Base-by-base conservation (phyloP, 2,888 invertebrate species). In the Syrista parreyssii region DNA sequence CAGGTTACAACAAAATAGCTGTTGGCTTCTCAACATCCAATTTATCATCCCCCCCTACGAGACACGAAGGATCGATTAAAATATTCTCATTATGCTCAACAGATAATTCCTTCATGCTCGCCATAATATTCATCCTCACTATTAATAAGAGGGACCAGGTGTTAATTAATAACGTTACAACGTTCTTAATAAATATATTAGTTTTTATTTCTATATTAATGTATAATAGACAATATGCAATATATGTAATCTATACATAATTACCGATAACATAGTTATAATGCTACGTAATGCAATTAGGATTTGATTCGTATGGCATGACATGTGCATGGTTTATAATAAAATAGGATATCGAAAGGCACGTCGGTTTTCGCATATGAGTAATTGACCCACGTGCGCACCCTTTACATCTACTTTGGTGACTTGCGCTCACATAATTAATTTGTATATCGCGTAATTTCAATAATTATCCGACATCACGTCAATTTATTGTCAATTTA, bases 161-260 rank as follows among this genome's bases (percentile, higher is more conserved):
- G 55, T 55, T 55, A 55, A 55, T 55, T 9, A 55, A 55, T 55
- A 55, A 55, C 55, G 23, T 23, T 55, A 55, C 55, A 55, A 77
- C 23, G 33, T 15, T 32, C n/a, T 86, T 88, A 90, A 90, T 88
- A 90, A 90, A 90, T 89, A 88, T 89, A 90, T 88, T 87, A 85
- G 88, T 88, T 78, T 90, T 88, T 88, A 88, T 86, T 86, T 88
- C 86, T 85, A 86, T 86, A 84, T 87, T 84, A 86, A 86, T 87
- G 84, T 86, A 85, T 87, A 86, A 88, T 89, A 87, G 87, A 88
- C 86, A 87, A 82, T 87, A 83, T 83, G 83, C 79, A 84, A 84
- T 87, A 82, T 73, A 79, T 85, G 84, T 85, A 84, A 84, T 86
- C 75, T 84, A 85, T 82, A 75, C 78, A 79, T 83, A 79, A 71